Evolutionary conservation across 92 coral and sea anemone species (phyloP).

Genomic region (Chrysogorgia sp.): DNA sequence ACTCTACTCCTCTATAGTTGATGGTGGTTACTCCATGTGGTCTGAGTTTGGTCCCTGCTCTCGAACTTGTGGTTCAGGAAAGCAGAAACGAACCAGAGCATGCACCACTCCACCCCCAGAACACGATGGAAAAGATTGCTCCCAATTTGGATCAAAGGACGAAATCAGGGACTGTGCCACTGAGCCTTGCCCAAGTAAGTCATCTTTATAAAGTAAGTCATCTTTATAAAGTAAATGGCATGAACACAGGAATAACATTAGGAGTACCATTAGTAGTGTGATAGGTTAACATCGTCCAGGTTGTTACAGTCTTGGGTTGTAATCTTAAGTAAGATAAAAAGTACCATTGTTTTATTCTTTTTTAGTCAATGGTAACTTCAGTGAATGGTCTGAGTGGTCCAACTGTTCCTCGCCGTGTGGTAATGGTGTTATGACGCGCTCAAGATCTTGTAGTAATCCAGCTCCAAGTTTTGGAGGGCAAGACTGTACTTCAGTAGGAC

Average conservation of each 20-base stretch:
- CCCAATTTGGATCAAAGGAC: slow-evolving; percentile 63
- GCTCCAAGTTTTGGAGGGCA: slow-evolving; percentile 41
- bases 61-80: slow-evolving; percentile 89
- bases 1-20: slow-evolving; percentile 45
- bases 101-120: slow-evolving; percentile 81
- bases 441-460: slow-evolving; percentile 28
- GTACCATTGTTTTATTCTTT: neutral
- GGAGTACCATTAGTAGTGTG: no score
- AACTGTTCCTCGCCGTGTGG: slow-evolving; percentile 29
- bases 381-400: slow-evolving; percentile 30
- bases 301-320: no score
- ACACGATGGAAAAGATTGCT: slow-evolving; percentile 89
- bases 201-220: neutral
- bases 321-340: no score
- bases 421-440: slow-evolving; percentile 33
- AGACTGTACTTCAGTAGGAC: slow-evolving; percentile 90
- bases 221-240: no score
- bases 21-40: slow-evolving; percentile 94
- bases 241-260: no score
- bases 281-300: no score
- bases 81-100: slow-evolving; percentile 74
- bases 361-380: slow-evolving; percentile 36
- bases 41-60: slow-evolving; percentile 78
- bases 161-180: slow-evolving; percentile 78
- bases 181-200: slow-evolving; percentile 86